A percentile compares a stretch with the other conserved stretches of the same genome.
phyloP scores from a whole-genome alignment of 2,888 invertebrate genomes.

The Oxyscelio sp. region DNA sequence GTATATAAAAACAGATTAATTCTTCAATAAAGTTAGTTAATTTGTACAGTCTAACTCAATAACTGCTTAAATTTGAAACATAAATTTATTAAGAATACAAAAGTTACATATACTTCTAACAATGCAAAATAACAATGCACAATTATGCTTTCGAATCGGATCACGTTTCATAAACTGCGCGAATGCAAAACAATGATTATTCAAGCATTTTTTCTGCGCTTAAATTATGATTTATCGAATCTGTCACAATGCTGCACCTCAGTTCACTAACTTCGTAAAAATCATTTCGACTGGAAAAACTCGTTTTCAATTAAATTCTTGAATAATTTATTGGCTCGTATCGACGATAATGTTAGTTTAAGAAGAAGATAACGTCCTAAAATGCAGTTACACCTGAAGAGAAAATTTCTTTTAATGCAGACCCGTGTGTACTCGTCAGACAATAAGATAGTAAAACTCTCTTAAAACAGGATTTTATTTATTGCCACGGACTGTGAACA shows the following conservation, averaged over 20 bases:
- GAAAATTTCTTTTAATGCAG: not conserved
- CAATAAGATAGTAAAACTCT: not conserved
- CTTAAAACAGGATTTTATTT: slow-evolving; percentile 34
- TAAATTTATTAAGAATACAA: no score
- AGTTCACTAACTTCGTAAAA: slow-evolving; percentile 18
- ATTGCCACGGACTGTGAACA: slow-evolving; percentile 3
- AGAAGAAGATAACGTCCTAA: not conserved
- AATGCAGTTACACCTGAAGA: not conserved
- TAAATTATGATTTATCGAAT: slow-evolving; percentile 17
- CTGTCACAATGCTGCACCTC: slow-evolving; percentile 1
- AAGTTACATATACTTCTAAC: no score
- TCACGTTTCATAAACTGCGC: not conserved
- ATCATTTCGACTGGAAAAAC: not conserved
- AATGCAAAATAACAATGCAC: no score
- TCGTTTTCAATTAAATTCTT: not conserved
- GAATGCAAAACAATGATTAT: not conserved
- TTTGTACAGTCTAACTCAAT: no score
- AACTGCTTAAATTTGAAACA: no score
- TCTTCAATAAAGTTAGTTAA: no score
- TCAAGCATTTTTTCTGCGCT: not conserved
- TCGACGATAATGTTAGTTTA: not conserved
- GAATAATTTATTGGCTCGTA: not conserved
- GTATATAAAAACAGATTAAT: no score
- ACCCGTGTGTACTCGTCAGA: no score
- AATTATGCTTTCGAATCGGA: no score